These are phyloP conservation scores for Iphiclides podalirius DNA, from an alignment of 2,888 invertebrate genomes.

Conservation along the genomic window DNA sequence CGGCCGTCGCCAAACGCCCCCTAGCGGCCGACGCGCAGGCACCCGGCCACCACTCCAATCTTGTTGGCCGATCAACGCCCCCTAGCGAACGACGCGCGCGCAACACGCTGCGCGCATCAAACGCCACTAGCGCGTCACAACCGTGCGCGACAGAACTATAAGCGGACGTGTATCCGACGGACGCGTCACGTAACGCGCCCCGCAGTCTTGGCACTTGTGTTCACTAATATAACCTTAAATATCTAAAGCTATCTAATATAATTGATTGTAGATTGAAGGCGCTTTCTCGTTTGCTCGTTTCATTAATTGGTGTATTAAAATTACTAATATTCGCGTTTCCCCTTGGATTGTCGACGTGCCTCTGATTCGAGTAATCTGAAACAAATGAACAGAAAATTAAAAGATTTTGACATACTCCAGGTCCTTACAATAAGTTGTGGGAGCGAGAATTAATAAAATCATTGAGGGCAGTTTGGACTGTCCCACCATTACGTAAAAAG, in stretches of 20 bases:
- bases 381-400: conserved; percentile 55
- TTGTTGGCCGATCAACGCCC: conserved; percentile 46
- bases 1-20: conserved; percentile 34
- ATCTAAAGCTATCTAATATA: conserved; percentile 29
- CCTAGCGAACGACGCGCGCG: conserved; percentile 15
- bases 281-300: conserved; percentile 59
- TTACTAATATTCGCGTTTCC: conserved; percentile 35
- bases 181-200: conserved; percentile 20
- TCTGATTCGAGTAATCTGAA: conserved; percentile 58
- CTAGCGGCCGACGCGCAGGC: conserved; percentile 32
- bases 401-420: conserved; percentile 7
- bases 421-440: too few species aligned
- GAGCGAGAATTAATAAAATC: too few species aligned
- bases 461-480: too few species aligned
- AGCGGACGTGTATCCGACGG: conserved; percentile 18
- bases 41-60: conserved; percentile 76
- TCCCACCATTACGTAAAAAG: too few species aligned
- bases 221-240: conserved; percentile 8
- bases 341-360: conserved; percentile 38
- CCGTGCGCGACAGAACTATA: not conserved
- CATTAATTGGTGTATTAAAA: conserved; percentile 37
- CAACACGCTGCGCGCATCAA: conserved; percentile 12
- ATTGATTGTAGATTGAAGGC: conserved; percentile 66
- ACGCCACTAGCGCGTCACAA: not conserved
- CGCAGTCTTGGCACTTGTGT: conserved; percentile 51